Evolutionary conservation across 2,797 vertebrate genomes (phyloP), one percentile per base, ranked within the genome.

Genomic region (Leptoclinus maculatus): DNA sequence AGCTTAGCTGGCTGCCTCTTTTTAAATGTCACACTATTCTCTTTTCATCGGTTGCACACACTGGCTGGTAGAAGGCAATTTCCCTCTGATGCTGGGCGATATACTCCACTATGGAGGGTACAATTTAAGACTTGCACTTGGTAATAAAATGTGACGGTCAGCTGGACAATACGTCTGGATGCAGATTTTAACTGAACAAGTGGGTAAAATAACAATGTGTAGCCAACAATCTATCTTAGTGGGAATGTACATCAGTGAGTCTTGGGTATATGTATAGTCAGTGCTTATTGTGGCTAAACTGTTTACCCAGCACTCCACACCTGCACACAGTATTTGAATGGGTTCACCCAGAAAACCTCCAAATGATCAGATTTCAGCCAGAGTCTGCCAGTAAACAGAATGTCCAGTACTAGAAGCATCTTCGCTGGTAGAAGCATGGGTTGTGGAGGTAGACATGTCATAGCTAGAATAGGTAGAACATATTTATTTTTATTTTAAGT

Each of bases 11-110:
- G 58, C 21, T 66, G 62, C 17, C 72, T 34, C 71, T 32, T 67
- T 63, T 19, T 27, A 83, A 87, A 83, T 86, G 83, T 89, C 87
- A 88, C 58, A 76, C 71, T 59, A 27, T 69, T 83, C 68, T 72
- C 12, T 76, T 54, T 69, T 71, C 59, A 80, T 90, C 81, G 77
- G 63, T 57, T 36, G 71, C 78, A 73, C 11, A 73, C 64, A 12
- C 16, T 7, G 38, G 53, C 51, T 53, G 70, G 7, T 56, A 41
- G 27, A 62, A 51, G 32, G 36, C 13, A 7, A 68, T 47, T 66
- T 51, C 62, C 53, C 62, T 54, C 38, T 53, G 27, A 71, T 71
- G 53, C 49, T 25, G 41, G 59, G 77, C 65, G 57, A 83, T 70
- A 54, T 49, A 27, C 66, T 84, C 29, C 38, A 41, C 32, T 59